Evolutionary conservation across 1,140 invertebrate genomes (phyloP).

Genomic region (Cheumatopsyche charites): DNA sequence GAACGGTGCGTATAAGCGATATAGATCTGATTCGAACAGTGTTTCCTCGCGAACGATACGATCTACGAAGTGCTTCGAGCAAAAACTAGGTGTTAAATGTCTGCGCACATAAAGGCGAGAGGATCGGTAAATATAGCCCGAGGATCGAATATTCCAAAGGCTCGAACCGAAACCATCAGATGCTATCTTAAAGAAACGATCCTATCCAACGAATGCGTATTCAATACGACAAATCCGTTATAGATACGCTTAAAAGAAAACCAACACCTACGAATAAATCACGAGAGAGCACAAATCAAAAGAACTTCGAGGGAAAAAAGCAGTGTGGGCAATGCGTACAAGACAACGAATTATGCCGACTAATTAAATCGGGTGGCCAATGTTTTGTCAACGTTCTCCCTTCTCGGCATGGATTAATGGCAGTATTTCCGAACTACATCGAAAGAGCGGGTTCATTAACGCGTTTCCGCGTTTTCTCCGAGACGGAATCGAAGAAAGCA

Average conservation of each 20-base stretch:
- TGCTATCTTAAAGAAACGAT: conserved; percentile 31
- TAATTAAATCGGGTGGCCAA: background rate
- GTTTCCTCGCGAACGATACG: conserved; percentile 13
- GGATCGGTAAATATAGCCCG: conserved; percentile 22
- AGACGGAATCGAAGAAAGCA: no score
- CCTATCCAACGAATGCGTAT: conserved; percentile 1
- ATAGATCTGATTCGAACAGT: conserved; percentile 19
- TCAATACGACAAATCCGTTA: background rate
- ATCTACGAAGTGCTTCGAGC: conserved; percentile 10
- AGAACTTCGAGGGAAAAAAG: background rate
- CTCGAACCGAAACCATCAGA: conserved; percentile 1
- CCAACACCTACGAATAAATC: no score
- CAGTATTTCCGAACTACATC: background rate
- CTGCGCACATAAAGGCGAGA: background rate
- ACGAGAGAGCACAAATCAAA: background rate
- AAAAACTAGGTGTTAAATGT: conserved; percentile 33
- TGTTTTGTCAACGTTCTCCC: conserved; percentile 10
- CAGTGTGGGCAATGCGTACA: background rate
- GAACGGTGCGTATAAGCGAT: background rate
- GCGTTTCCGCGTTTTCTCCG: no score
- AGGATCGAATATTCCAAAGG: conserved; percentile 25
- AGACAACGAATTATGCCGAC: background rate
- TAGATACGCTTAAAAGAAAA: no score
- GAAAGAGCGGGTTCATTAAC: no score
- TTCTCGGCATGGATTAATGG: conserved; percentile 5